Base-by-base conservation (phyloP, 2,113 vertebrate genomes). In the Vicugna pacos region DNA sequence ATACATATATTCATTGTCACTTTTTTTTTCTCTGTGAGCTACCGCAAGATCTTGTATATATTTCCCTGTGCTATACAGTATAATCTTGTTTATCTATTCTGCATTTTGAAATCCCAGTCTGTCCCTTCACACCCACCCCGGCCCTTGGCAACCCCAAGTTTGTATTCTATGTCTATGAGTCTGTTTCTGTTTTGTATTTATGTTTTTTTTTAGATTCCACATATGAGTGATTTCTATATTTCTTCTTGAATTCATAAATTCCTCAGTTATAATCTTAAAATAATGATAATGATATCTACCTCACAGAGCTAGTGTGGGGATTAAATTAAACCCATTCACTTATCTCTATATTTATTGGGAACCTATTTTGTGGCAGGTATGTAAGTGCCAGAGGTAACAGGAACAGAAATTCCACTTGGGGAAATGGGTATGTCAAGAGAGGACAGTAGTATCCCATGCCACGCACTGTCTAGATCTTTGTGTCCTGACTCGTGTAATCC, bases 251-350 rank as follows among this genome's bases (percentile, higher is more conserved):
- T 8, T 28, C 52, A 5, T 10, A 42, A 13, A 15, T 58, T 77
- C 17, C n/a, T 42, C 38, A 38, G 56, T 70, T 89, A 56, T 22
- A 70, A 54, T 58, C 4, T 6, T 70, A 73, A 28, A 80, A 72
- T 83, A 54, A 64, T 62, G 54, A 52, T 89, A 28, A 73, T 28
- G n/a, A 28, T 56, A 13, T 14, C 38, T 73, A 13, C 16, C 19
- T 15, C 22, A 48, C 5, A 58, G 76, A 42, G 30, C 22, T 56
- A 50, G 3, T 72, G 0, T 84, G 17, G 82, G 15, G 60, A 67
- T 82, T 88, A 90, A 75, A 79, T 93, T 52, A 42, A 88, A 46
- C 81, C 3, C 2, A 80, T 82, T 17, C 3, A 42, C 20, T 82
- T 89, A 75, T 19, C 35, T 24, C 89, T 60, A 50, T 94, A 73